A percentile compares a stretch with the other conserved stretches of the same genome.
phyloP scores from a whole-genome alignment of 2,797 vertebrate genomes.

The Rhyacichthys aspro region DNA sequence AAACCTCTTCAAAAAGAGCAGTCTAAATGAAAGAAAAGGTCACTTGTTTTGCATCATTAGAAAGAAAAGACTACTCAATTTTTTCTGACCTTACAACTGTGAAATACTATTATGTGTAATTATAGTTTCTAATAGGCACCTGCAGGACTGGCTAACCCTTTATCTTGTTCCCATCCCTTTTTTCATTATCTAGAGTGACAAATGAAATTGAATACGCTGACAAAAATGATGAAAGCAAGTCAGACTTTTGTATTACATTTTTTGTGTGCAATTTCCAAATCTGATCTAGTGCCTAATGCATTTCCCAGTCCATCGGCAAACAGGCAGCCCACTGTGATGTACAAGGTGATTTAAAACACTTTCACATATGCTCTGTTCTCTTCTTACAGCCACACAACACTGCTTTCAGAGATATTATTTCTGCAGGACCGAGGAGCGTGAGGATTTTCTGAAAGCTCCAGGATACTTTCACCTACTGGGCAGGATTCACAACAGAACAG shows the following conservation, averaged over 20 bases:
- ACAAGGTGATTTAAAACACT: conserved; percentile 53
- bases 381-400: conserved; percentile 41
- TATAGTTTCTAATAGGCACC: conserved; percentile 9
- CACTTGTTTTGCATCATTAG: conserved; percentile 25
- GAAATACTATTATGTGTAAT: conserved; percentile 15
- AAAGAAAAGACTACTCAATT: conserved; percentile 21
- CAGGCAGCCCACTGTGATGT: conserved; percentile 34
- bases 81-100: conserved; percentile 21
- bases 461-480: conserved; percentile 34
- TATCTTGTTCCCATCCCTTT: conserved; percentile 25
- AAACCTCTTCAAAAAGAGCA: background rate
- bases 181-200: conserved; percentile 28
- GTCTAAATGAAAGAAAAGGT: conserved; percentile 8
- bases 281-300: conserved; percentile 37
- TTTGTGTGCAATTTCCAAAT: conserved; percentile 22
- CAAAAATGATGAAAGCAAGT: conserved; percentile 34
- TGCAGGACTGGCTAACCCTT: conserved; percentile 9
- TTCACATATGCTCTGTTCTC: conserved; percentile 50
- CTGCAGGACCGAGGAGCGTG: conserved; percentile 34
- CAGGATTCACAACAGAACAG: conserved; percentile 18
- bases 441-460: conserved; percentile 34
- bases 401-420: conserved; percentile 48
- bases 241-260: conserved; percentile 17
- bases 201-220: conserved; percentile 20
- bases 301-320: conserved; percentile 46